These are phyloP conservation scores for Lycophotia porphyrea DNA, from an alignment of 2,888 invertebrate species.

Conservation along the genomic window DNA sequence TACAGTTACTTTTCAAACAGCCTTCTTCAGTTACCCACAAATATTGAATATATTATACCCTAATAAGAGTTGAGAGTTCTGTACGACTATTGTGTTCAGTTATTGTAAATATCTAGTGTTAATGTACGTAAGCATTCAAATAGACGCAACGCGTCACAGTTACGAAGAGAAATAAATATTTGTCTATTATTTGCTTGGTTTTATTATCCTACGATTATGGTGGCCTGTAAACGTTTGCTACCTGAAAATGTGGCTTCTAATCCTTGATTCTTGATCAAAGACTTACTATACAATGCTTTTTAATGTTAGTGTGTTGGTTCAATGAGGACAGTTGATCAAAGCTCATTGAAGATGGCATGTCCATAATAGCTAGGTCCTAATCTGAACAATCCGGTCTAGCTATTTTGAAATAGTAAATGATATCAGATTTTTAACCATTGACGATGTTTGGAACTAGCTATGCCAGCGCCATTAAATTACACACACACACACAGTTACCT, in stretches of 20 bases:
- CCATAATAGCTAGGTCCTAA: background rate
- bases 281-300: background rate
- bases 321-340: background rate
- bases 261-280: background rate
- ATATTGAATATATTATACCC: background rate
- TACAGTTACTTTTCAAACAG: background rate
- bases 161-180: constrained; percentile 75
- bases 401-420: background rate
- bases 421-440: background rate
- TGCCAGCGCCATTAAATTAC: background rate
- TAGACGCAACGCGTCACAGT: constrained; percentile 57
- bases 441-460: background rate
- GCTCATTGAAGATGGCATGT: background rate
- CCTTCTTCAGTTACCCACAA: background rate
- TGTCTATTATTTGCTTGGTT: constrained; percentile 71
- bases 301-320: background rate
- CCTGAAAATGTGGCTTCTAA: background rate
- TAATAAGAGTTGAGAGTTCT: constrained; percentile 46
- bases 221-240: no score
- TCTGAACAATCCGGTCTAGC: background rate
- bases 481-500: background rate
- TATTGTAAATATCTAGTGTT: constrained; percentile 63
- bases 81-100: constrained; percentile 67
- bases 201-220: constrained; percentile 16
- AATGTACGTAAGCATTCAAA: constrained; percentile 53